phyloP scores from a whole-genome alignment of 1,140 invertebrate species.

The Leptinotarsa texana region DNA sequence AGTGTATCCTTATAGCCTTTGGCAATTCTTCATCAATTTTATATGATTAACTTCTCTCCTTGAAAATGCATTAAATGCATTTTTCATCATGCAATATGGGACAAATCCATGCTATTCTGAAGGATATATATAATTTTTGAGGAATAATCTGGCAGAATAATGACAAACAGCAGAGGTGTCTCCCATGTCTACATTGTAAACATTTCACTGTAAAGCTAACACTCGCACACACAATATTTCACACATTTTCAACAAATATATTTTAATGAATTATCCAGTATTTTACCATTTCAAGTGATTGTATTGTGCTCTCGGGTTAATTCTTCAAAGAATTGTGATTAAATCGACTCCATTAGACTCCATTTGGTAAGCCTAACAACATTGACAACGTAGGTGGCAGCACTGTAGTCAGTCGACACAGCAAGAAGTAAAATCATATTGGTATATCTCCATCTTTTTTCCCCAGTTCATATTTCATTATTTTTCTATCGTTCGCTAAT shows the following conservation, averaged over 20 bases:
- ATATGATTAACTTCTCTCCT: background rate
- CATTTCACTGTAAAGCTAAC: constrained; percentile 49
- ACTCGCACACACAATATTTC: constrained; percentile 51
- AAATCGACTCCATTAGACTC: constrained; percentile 58
- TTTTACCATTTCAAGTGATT: constrained; percentile 53
- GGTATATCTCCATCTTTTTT: constrained; percentile 10
- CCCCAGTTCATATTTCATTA: background rate
- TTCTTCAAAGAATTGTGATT: constrained; percentile 52
- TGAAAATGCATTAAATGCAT: background rate
- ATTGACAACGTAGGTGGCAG: constrained; percentile 72
- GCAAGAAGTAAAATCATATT: constrained; percentile 25
- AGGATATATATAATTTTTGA: constrained; percentile 38
- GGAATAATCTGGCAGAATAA: constrained; percentile 49
- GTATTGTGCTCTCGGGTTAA: constrained; percentile 51
- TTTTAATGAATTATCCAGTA: constrained; percentile 55
- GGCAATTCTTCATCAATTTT: constrained; percentile 2
- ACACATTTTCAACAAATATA: constrained; percentile 52
- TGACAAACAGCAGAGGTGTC: constrained; percentile 56
- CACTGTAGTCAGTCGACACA: constrained; percentile 50
- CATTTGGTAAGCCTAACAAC: constrained; percentile 64
- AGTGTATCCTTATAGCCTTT: constrained; percentile 14
- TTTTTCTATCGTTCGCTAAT: constrained; percentile 10
- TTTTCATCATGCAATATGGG: constrained; percentile 15
- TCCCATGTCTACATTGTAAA: constrained; percentile 57
- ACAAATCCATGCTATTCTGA: constrained; percentile 12